Conservation (phyloP, 1,140 invertebrate species). For the Diorhabda elongata region DNA sequence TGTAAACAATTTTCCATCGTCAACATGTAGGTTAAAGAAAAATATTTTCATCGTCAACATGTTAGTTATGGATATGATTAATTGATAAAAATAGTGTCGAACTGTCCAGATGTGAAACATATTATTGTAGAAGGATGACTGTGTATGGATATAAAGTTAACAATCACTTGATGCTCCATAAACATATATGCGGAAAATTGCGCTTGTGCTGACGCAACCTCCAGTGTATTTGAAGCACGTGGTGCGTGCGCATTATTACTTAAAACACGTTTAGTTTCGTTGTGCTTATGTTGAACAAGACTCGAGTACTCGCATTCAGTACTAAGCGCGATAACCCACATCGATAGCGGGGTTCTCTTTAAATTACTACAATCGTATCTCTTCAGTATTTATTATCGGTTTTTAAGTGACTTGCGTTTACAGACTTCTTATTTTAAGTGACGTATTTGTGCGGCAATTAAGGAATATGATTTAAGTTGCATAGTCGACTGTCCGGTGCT, state of each 20-base stretch:
- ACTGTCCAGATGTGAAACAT: too few species aligned
- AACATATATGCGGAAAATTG: too few species aligned
- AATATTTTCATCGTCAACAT: too few species aligned
- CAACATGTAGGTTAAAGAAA: too few species aligned
- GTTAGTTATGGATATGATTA: too few species aligned
- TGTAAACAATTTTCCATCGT: too few species aligned
- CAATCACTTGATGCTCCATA: too few species aligned
- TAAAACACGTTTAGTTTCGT: constrained; percentile 7
- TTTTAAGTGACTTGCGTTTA: background rate
- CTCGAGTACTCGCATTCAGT: background rate
- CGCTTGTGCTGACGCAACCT: too few species aligned
- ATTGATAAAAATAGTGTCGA: too few species aligned
- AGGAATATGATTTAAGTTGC: constrained; percentile 10
- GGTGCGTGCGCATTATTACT: constrained; percentile 14
- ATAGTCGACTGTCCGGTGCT: constrained; percentile 4
- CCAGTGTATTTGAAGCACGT: constrained; percentile 8
- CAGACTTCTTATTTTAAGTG: constrained; percentile 3
- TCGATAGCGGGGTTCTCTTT: background rate
- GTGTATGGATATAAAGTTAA: too few species aligned
- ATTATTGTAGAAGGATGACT: too few species aligned
- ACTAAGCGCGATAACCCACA: constrained; percentile 5
- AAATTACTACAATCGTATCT: background rate
- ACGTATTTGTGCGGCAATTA: background rate
- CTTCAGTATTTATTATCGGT: constrained; percentile 7
- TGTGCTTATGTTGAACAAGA: background rate